Evolutionary conservation across 2,113 vertebrate species (phyloP).

Genomic region (Pithys albifrons): DNA sequence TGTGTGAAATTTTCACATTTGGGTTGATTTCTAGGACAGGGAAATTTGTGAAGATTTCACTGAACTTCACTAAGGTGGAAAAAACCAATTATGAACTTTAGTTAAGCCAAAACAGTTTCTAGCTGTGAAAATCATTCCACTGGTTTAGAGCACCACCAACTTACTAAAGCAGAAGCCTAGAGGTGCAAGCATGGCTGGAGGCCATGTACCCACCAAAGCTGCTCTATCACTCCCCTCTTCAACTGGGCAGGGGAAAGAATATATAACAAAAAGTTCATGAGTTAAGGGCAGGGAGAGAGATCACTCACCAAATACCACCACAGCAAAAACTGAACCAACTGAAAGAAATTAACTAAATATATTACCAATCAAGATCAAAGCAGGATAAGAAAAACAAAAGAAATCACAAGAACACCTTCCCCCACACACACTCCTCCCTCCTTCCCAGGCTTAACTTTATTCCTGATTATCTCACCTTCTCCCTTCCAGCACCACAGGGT

Average conservation of each 20-base stretch:
- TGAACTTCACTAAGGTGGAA: background rate
- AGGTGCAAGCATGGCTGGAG: background rate
- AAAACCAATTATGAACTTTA: background rate
- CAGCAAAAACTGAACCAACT: background rate
- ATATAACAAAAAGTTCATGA: background rate
- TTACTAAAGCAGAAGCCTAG: background rate
- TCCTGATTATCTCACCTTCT: background rate
- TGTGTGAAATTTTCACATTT: background rate
- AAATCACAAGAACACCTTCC: background rate
- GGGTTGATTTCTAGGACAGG: background rate
- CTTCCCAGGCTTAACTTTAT: background rate
- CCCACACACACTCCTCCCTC: background rate
- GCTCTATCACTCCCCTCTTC: background rate
- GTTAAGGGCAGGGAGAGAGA: background rate
- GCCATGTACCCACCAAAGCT: background rate
- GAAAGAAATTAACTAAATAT: background rate
- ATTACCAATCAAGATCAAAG: background rate
- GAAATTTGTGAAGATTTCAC: background rate
- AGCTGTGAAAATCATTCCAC: background rate
- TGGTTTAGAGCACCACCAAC: background rate
- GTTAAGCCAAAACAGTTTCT: background rate
- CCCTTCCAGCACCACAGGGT: fast-evolving
- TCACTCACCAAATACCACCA: background rate
- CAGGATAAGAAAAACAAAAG: background rate
- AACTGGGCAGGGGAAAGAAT: background rate